A percentile compares a stretch with the other conserved stretches of the same genome.
Conservation (phyloP, 2,888 invertebrate genomes). For the Eupsilia transversa region DNA sequence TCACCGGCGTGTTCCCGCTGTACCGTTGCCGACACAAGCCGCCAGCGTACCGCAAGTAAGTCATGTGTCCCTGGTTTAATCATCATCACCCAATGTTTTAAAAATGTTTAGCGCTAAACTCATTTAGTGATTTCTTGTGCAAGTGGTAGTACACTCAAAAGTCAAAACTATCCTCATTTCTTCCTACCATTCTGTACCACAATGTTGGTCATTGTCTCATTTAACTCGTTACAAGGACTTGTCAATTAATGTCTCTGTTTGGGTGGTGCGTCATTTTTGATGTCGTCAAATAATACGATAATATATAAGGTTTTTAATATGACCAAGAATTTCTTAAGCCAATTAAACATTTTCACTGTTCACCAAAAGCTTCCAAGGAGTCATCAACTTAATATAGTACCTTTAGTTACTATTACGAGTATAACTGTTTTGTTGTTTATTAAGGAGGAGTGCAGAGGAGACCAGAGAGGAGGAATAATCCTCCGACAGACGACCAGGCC, state of each 20-base stretch:
- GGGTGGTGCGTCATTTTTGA: background rate
- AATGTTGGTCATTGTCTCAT: background rate
- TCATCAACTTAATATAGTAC: background rate
- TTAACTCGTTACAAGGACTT: too few species aligned
- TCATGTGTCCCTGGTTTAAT: background rate
- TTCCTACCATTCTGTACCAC: too few species aligned
- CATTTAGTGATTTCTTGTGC: background rate
- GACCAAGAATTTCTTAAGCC: background rate
- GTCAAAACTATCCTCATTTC: background rate
- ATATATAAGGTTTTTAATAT: background rate
- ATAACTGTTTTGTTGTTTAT: slow-evolving; percentile 16
- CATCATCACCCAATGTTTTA: background rate
- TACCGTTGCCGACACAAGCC: slow-evolving; percentile 71
- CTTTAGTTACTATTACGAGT: background rate
- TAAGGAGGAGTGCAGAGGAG: slow-evolving; percentile 52
- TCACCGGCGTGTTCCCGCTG: slow-evolving; percentile 73
- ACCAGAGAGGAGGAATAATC: slow-evolving; percentile 37
- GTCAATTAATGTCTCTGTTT: background rate
- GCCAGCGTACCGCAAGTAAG: slow-evolving; percentile 54
- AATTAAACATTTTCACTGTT: background rate
- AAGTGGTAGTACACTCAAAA: background rate
- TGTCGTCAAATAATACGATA: background rate
- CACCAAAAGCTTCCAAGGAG: background rate
- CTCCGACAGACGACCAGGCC: slow-evolving; percentile 44
- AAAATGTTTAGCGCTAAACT: background rate